phyloP scores from a whole-genome alignment of 2,797 vertebrate species.

The Hapalemur alaotrensis region DNA sequence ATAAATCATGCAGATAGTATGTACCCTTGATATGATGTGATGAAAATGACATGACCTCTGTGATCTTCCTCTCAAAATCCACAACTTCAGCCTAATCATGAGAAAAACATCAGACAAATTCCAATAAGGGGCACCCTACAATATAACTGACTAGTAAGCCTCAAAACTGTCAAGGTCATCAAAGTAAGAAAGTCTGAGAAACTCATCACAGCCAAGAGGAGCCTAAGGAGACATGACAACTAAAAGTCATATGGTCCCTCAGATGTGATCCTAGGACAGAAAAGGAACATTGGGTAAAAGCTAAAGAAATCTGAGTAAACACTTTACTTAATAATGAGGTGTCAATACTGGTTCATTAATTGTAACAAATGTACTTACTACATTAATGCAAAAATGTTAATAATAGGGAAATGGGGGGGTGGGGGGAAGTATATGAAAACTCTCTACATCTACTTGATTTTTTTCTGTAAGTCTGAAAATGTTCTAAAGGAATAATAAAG shows the following conservation, averaged over 20 bases:
- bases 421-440: not conserved
- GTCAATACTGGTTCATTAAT: not conserved
- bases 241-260: not conserved
- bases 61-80: not conserved
- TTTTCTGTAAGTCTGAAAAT: constrained; percentile 11
- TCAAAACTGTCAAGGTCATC: not conserved
- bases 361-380: not conserved
- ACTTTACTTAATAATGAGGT: not conserved
- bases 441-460: not conserved
- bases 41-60: not conserved
- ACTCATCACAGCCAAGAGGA: not conserved
- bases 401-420: not conserved
- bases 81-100: not conserved
- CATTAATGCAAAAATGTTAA: not conserved
- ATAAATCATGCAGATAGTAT: not conserved
- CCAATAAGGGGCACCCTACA: not conserved
- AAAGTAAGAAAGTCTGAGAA: not conserved
- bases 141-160: not conserved
- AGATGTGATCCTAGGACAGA: not conserved
- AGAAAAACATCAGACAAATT: not conserved
- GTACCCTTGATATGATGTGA: not conserved
- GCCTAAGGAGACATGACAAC: not conserved
- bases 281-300: not conserved
- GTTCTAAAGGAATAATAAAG: not conserved
- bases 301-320: not conserved